Evolutionary conservation across 2,888 invertebrate species (phyloP).

Genomic region (Melieria picta): DNA sequence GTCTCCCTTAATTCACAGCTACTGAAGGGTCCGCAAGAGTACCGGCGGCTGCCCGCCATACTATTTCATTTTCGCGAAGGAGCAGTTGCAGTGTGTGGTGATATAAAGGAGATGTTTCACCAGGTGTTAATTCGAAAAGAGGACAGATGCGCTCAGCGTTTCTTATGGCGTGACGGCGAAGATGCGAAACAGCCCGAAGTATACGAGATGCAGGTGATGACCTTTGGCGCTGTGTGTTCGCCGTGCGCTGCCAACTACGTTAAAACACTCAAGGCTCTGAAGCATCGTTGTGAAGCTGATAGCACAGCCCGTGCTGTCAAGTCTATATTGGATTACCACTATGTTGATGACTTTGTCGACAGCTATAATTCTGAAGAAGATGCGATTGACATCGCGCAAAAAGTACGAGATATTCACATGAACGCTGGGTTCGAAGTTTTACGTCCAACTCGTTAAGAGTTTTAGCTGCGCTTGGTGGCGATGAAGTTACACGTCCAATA

Average conservation of each 20-base stretch:
- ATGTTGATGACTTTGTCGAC: constrained; percentile 40
- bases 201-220: constrained; percentile 9
- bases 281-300: constrained; percentile 12
- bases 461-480: constrained; percentile 9
- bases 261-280: constrained; percentile 7
- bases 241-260: constrained; percentile 29
- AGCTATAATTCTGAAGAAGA: constrained; percentile 24
- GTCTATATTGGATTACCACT: constrained; percentile 30
- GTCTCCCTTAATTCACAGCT: constrained; percentile 39
- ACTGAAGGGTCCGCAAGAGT: constrained; percentile 53
- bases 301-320: constrained; percentile 28
- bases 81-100: constrained; percentile 51
- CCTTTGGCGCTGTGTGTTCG: constrained; percentile 34
- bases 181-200: not conserved
- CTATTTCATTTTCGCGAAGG: constrained; percentile 57
- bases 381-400: constrained; percentile 28
- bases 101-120: constrained; percentile 52
- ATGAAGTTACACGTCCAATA: constrained; percentile 1
- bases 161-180: constrained; percentile 35
- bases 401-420: constrained; percentile 27
- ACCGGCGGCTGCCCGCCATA: constrained; percentile 53
- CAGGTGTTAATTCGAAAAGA: constrained; percentile 45
- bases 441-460: constrained; percentile 31
- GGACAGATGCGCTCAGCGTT: constrained; percentile 33
- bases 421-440: constrained; percentile 33